A percentile compares a stretch with the other conserved stretches of the same genome.
Conservation (phyloP, 2,888 invertebrate species). For the Melanargia galathea region DNA sequence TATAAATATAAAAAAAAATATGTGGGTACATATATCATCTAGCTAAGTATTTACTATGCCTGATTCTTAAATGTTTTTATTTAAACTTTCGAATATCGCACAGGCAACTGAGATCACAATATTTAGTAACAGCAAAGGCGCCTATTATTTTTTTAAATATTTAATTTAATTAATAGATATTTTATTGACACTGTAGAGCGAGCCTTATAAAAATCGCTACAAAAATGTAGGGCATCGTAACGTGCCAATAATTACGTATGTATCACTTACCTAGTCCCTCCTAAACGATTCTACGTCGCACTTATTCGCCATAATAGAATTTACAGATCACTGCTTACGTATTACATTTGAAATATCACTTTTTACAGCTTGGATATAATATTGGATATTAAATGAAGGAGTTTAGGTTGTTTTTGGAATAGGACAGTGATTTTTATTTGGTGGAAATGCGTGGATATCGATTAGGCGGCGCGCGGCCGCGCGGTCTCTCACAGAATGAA, state of each 20-base stretch:
- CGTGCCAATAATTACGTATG: constrained; percentile 75
- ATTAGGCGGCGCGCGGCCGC: constrained; percentile 75
- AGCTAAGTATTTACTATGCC: no score
- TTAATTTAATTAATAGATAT: no score
- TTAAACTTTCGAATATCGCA: no score
- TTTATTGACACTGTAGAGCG: no score
- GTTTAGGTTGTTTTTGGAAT: constrained; percentile 3
- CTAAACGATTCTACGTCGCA: constrained; percentile 63
- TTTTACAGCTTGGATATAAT: constrained; percentile 33
- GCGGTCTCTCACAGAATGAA: constrained; percentile 69
- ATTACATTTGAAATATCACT: constrained; percentile 27
- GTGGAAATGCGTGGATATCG: constrained; percentile 58
- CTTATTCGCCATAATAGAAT: constrained; percentile 46
- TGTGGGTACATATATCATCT: no score
- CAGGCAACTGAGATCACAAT: no score
- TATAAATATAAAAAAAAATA: no score
- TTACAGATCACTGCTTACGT: constrained; percentile 40
- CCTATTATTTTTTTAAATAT: no score
- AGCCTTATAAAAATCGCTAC: constrained; percentile 16
- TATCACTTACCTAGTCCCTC: constrained; percentile 65
- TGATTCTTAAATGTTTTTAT: no score
- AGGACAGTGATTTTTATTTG: constrained; percentile 27
- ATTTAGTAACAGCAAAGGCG: no score
- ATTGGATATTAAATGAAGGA: neutral
- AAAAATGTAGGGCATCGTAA: constrained; percentile 74